Conservation (phyloP, 2,888 invertebrate species). For the Acronicta leporina region DNA sequence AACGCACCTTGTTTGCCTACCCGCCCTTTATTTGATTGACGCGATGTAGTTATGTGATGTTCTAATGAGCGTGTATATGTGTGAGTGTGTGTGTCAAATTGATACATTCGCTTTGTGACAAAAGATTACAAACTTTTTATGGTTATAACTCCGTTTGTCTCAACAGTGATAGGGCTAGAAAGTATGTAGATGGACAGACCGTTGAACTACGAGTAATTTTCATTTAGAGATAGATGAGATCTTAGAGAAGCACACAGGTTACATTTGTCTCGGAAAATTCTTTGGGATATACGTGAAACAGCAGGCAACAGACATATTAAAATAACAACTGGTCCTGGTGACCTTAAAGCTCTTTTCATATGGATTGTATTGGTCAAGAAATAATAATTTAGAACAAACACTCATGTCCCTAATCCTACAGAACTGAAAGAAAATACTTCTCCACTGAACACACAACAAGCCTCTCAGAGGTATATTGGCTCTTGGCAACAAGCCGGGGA, state of each 20-base stretch:
- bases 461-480: constrained; percentile 24
- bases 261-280: no score
- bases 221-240: no score
- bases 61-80: constrained; percentile 28
- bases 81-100: not conserved
- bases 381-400: not conserved
- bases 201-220: no score
- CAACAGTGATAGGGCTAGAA: no score
- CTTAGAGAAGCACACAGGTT: no score
- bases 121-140: no score
- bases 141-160: no score
- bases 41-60: constrained; percentile 23
- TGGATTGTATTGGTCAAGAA: not conserved
- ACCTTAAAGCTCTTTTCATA: not conserved
- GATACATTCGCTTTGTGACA: not conserved
- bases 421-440: constrained; percentile 2
- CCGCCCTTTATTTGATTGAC: constrained; percentile 14
- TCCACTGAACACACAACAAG: constrained; percentile 5
- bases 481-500: constrained; percentile 16
- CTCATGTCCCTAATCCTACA: not conserved
- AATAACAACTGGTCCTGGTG: not conserved
- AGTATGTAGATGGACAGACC: no score
- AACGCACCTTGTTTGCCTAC: constrained; percentile 29
- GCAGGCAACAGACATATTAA: not conserved
- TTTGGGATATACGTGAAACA: no score